phyloP scores from a whole-genome alignment of 2,888 invertebrate genomes.

The Ormia ochracea region DNA sequence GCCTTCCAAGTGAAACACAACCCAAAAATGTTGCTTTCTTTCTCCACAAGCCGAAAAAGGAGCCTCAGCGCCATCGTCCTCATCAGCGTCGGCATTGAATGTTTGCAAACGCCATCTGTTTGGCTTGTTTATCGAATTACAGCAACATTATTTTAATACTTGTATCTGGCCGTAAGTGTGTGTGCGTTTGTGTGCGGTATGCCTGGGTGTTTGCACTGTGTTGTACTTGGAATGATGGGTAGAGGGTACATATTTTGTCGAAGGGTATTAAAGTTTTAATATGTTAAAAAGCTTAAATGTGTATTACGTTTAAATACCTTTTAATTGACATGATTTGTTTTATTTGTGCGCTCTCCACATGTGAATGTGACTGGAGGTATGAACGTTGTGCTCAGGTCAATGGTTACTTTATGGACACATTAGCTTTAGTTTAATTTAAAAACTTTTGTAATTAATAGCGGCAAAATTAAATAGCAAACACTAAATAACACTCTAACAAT shows the following conservation, averaged over 20 bases:
- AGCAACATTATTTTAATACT: slow-evolving; percentile 1
- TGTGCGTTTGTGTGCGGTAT: not conserved
- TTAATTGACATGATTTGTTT: slow-evolving; percentile 73
- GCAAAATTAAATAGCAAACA: slow-evolving; percentile 33
- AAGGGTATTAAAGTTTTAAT: slow-evolving; percentile 63
- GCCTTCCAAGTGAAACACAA: not conserved
- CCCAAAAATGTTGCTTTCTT: slow-evolving; percentile 17
- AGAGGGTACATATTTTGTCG: slow-evolving; percentile 49
- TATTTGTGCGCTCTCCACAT: slow-evolving; percentile 30
- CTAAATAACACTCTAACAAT: not conserved
- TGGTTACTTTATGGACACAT: slow-evolving; percentile 42
- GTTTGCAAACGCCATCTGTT: slow-evolving; percentile 55
- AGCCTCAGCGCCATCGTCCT: slow-evolving; percentile 18
- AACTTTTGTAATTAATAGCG: slow-evolving; percentile 55
- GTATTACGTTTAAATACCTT: slow-evolving; percentile 75
- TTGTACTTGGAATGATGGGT: not conserved
- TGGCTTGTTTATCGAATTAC: slow-evolving; percentile 53
- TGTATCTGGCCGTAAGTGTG: not conserved
- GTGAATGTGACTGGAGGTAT: not conserved
- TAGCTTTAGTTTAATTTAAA: slow-evolving; percentile 46
- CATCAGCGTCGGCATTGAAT: slow-evolving; percentile 26
- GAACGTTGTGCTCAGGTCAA: slow-evolving; percentile 43
- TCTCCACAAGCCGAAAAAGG: not conserved
- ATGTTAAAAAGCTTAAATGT: slow-evolving; percentile 63
- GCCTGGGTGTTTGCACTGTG: not conserved